Base-by-base conservation (phyloP, 2,888 invertebrate genomes). In the Cheilosia grossa region DNA sequence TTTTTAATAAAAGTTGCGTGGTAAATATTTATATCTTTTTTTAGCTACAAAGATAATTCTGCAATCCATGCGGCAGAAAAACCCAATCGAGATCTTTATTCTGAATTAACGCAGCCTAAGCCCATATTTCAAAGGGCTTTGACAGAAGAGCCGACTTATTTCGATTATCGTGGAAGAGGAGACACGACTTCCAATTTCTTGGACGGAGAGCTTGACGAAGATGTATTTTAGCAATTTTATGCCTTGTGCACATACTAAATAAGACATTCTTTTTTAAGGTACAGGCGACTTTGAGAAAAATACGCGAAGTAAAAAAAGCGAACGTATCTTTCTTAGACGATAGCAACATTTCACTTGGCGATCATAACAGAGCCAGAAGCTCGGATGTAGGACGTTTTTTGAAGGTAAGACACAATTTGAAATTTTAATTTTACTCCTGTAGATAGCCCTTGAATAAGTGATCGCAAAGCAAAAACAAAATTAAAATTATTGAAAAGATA, bases 121-220 rank as follows among this genome's bases (percentile, higher is more conserved):
- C 27, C 75, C 17, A 15, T 37, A 24, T 64, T 75, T n/a, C 49
- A 51, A 54, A 81, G 40, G 21, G 61, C 73, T 0, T 24, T 58
- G n/a, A 79, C 49, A 37, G 82, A 82, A 37, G 82, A 82, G 24
- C 82, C 82, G 1, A 21, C 9, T n/a, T 15, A 69, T 7, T 73
- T 66, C 21, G 73, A 82, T 24, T 79, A 42, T 37, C 72, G 30
- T 9, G 64, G 54, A 10, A 47, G 17, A 44, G 2, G 13, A 24
- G 21, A 56, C 30, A 15, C 58, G 9, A 70, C 24, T 47, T 40
- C 78, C 15, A 21, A 70, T 27, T 67, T 78, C 7, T 5, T 61
- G 10, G 72, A 79, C 5, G 64, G 44, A 9, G 79, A 79, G 17
- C 72, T 82, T n/a, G 78, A 82, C 19, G 73, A 82, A 63, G 73